Evolutionary conservation across 53 echinoderm and acorn worm genomes (phyloP), one percentile per base, ranked within the genome.

Genomic region (Arbacia lixula): DNA sequence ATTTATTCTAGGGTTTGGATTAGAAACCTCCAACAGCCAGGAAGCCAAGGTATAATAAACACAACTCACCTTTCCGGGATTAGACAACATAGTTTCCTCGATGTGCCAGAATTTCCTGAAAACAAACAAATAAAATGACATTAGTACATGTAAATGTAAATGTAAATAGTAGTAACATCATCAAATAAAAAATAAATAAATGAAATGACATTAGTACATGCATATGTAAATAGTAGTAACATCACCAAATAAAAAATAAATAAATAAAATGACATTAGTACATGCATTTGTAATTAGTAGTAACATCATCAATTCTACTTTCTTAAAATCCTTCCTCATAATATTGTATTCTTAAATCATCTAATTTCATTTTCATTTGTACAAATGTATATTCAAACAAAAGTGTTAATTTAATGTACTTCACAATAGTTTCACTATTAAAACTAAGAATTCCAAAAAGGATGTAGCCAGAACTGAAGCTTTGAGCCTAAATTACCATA

Each of bases 61-160:
- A n/a, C n/a, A n/a, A n/a, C 30, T 29, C 85, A 93, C 94, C 91
- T 91, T 93, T 41, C 81, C 46, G 6, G 88, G 88, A 53, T 91
- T 86, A 36, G 90, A 55, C 1, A 55, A 68, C 43, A 83, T 40
- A 12, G 75, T 84, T 36, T 91, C 94, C 33, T 91, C 91, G 61
- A 94, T 60, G 3, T 84, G 49, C 94, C 88, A 94, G 84, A 94
- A 91, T 83, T 91, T 91, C 76, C 91, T 91, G 83, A 24, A 61
- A 56, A 77, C 27, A 53, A 54, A 60, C 22, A 42, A 52, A 27
- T 51, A 29, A 22, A 72, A 12, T 72, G 3, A 9, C 24, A 68
- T n/a, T 68, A 14, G 6, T 35, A 65, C 17, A 35, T 0, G 6
- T 28, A 9, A 11, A 65, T 12, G 12, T 5, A 65, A 17, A 6